Conservation (phyloP, 1,140 invertebrate species). For the Drosophila auraria region DNA sequence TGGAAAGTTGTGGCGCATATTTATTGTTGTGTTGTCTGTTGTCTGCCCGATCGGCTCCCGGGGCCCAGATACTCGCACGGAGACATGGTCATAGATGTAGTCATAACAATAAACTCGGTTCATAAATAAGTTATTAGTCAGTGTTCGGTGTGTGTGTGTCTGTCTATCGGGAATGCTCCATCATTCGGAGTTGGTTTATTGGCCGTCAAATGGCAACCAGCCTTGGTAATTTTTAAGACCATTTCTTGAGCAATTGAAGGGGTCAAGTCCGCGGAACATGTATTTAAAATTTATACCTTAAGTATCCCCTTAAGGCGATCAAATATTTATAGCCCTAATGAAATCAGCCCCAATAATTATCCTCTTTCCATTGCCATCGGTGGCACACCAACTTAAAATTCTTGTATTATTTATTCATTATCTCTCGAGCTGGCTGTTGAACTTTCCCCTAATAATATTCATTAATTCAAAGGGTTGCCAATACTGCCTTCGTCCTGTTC, state of each 20-base stretch:
- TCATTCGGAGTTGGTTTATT: conserved; percentile 20
- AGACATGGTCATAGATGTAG: conserved; percentile 33
- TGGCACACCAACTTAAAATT: conserved; percentile 12
- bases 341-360: conserved; percentile 24
- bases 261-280: too few species aligned
- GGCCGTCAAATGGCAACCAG: background rate
- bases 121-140: conserved; percentile 81
- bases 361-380: conserved; percentile 18
- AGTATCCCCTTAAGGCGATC: conserved; percentile 5
- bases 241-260: background rate
- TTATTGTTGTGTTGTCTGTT: conserved; percentile 45
- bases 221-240: background rate
- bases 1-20: conserved; percentile 73
- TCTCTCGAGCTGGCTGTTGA: conserved; percentile 11
- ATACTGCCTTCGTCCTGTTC: too few species aligned
- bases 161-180: conserved; percentile 5
- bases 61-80: conserved; percentile 1
- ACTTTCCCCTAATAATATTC: conserved; percentile 31
- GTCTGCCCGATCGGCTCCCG: conserved; percentile 11
- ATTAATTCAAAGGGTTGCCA: conserved; percentile 42
- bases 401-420: conserved; percentile 55
- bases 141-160: conserved; percentile 38
- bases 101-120: conserved; percentile 73
- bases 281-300: conserved; percentile 1
- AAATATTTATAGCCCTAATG: conserved; percentile 22